Evolutionary conservation across 2,888 invertebrate genomes (phyloP), one percentile per base, ranked within the genome.

Genomic region (Camponotus fellah): DNA sequence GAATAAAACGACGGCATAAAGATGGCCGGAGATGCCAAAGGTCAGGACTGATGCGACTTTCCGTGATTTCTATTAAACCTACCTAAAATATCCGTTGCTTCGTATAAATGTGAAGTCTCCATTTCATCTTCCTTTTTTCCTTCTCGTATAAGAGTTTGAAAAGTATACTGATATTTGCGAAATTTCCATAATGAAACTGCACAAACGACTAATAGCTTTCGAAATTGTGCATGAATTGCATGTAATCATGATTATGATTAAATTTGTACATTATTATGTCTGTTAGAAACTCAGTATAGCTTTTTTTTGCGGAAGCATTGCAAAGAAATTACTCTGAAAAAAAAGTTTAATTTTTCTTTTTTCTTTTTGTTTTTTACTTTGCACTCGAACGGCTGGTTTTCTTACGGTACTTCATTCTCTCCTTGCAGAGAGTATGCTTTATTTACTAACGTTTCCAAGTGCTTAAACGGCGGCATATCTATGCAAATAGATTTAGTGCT

Each of bases 1-100:
- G 83, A 83, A 83, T 79, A 83, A 49, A 79, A 80, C 82, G 46
- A 32, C 66, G 75, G 81, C 87, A 72, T 84, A 82, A 85, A 82
- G 85, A 74, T 82, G 81, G 58, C 83, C 49, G n/a, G n/a, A 53
- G 69, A 40, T 76, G 40, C 53, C 53, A 34, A 58, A 65, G 21
- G 37, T 65, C 46, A 53, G n/a, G 14, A 17, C 26, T 53, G 71
- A 8, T 26, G 58, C 77, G 68, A 77, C 5, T 9, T 53, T 53
- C 43, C 26, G 60, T 62, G 46, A 46, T 60, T 80, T 79, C 60
- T 60, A 21, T n/a, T 46, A 79, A 71, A 26, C 26, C 26, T 26
- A 26, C 2, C 26, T 60, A 21, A 69, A 58, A 37, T 68, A 17
- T 26, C 43, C 49, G 32, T 37, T 37, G n/a, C 26, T 53, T 76